Evolutionary conservation across 2,888 invertebrate species (phyloP).

Genomic region (Vanessa cardui): DNA sequence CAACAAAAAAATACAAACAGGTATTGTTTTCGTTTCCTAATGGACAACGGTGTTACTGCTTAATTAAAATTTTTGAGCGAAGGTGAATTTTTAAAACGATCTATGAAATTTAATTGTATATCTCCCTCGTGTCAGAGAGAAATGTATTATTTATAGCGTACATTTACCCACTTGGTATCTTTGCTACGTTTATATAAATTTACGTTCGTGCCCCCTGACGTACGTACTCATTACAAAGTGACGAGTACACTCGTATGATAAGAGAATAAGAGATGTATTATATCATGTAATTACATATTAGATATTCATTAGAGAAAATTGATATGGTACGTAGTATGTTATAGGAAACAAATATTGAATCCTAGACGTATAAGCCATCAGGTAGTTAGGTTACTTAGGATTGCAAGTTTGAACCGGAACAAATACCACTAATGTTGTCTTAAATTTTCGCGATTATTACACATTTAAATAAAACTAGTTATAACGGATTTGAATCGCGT

Average conservation of each 20-base stretch:
- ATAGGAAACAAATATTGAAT: conserved; percentile 54
- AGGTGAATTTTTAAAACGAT: conserved; percentile 23
- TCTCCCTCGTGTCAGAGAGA: conserved; percentile 11
- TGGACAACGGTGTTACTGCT: conserved; percentile 16
- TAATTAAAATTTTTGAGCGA: conserved; percentile 29
- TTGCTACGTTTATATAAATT: conserved; percentile 13
- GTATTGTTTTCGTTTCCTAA: conserved; percentile 5
- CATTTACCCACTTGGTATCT: conserved; percentile 11
- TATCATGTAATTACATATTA: conserved; percentile 54
- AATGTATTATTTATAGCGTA: conserved; percentile 15
- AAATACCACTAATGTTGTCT: too few relatives aligned
- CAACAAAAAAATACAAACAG: background rate
- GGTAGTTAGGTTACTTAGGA: background rate
- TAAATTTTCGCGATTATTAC: too few relatives aligned
- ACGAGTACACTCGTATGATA: conserved; percentile 16
- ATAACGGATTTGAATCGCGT: too few relatives aligned
- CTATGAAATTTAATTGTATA: conserved; percentile 28
- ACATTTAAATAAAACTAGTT: too few relatives aligned
- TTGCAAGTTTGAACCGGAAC: too few relatives aligned
- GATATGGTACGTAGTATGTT: conserved; percentile 53
- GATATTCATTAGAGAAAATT: conserved; percentile 62
- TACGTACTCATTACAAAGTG: conserved; percentile 20
- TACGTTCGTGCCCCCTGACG: conserved; percentile 12
- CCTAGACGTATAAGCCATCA: too few relatives aligned
- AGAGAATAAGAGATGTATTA: conserved; percentile 40